Base-by-base conservation (phyloP, 1,140 invertebrate genomes). In the Thalassaphorura encarpata region DNA sequence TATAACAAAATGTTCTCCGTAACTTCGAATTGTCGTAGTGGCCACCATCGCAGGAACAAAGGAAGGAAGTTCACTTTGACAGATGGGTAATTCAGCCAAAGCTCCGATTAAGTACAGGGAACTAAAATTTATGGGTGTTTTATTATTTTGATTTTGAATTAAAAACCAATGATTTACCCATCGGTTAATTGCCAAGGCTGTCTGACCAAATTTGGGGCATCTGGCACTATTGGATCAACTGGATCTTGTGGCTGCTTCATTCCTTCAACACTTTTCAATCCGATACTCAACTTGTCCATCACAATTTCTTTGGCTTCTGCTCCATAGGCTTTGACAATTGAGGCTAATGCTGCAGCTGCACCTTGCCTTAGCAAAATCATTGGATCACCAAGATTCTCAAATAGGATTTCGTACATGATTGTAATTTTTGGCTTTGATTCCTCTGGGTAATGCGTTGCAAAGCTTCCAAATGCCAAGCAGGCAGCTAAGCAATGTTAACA, bases 111-210 rank as follows among this genome's bases (percentile, higher is more conserved):
- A 61, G 56, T 73, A 69, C 5, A 78, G 66, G 68, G 72, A 77
- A 6, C 76, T 78, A 63, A 29, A 66, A 6, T 16, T 19, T 5
- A 45, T 16, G 47, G 45, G 24, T 13, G 56, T n/a, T n/a, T 19
- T 1, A 51, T 15, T 48, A 15, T 53, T 39, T n/a, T n/a, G n/a
- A n/a, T n/a, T n/a, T n/a, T n/a, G n/a, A n/a, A n/a, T n/a, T n/a
- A n/a, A n/a, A n/a, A n/a, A n/a, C n/a, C n/a, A n/a, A n/a, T n/a
- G n/a, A n/a, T n/a, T 64, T 70, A 77, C 75, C 78, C 78, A 69
- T 80, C 78, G 49, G 75, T 75, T 21, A 73, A 57, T 66, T 80
- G 78, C 78, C 78, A 80, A 5, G 77, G 76, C 62, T 80, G 76
- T 39, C 76, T 66, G n/a, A n/a, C n/a, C n/a, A n/a, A n/a, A n/a